Base-by-base conservation (phyloP, 2,888 invertebrate genomes). In the Diploptera punctata region DNA sequence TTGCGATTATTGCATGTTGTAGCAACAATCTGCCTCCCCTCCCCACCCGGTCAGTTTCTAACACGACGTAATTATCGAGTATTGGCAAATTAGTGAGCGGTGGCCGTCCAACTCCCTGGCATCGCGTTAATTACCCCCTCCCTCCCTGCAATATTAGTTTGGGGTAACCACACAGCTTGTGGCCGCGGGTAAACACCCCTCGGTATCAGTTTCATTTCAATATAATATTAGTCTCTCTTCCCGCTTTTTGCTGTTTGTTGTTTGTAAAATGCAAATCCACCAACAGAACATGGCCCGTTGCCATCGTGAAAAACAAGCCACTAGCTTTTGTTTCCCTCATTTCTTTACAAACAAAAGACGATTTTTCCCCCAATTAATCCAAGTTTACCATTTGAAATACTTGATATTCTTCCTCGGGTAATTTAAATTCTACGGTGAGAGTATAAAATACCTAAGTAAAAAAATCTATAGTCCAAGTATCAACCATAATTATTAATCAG, bases 241-340 rank as follows among this genome's bases (percentile, higher is more conserved):
- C 2, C 61, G 19, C 21, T 62, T 43, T 43, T 43, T 62, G 21
- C 43, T 33, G 62, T 43, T 43, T 19, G 19, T 62, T 62, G 43
- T 62, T 62, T 62, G 62, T 62, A 43, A 62, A 62, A 62, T 62
- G 62, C 62, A 62, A 62, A 62, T 62, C 62, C 62, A 24, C n/a
- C n/a, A n/a, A 43, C 3, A 21, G 62, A 62, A 43, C 33, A 62
- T 43, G 24, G 52, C 52, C 24, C 9, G 52, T 52, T 52, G 52
- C 52, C 52, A 52, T 10, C 10, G 10, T 24, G 21, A 52, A 47
- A 24, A 19, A n/a, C n/a, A n/a, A n/a, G n/a, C n/a, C n/a, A n/a
- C n/a, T n/a, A n/a, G n/a, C n/a, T n/a, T n/a, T n/a, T n/a, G n/a
- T n/a, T n/a, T n/a, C n/a, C n/a, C n/a, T n/a, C n/a, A n/a, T n/a